Evolutionary conservation across 2,797 vertebrate species (phyloP).

Genomic region (Enteromius afrohamiltoni): DNA sequence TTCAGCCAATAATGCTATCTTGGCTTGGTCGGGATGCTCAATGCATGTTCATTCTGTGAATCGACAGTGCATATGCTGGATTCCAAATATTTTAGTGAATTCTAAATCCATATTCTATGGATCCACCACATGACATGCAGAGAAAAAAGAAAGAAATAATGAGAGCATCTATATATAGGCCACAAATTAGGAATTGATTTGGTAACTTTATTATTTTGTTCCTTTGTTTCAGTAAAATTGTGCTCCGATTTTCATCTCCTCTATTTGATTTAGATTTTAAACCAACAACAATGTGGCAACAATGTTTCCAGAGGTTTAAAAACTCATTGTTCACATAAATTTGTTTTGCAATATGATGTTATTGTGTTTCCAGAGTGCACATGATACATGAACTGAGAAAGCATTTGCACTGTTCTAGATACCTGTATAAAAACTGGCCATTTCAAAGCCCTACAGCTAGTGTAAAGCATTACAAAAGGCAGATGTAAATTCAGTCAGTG

Average conservation of each 20-base stretch:
- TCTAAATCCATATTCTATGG: not conserved
- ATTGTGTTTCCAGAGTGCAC: no score
- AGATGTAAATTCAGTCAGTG: not conserved
- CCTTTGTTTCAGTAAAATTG: not conserved
- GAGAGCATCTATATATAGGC: no score
- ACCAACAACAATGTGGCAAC: not conserved
- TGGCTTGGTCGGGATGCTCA: not conserved
- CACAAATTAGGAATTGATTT: not conserved
- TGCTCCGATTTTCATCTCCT: not conserved
- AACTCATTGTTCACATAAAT: no score
- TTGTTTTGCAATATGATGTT: no score
- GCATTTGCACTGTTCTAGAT: not conserved
- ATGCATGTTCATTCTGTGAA: not conserved
- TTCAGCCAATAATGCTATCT: not conserved
- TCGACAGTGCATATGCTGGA: not conserved
- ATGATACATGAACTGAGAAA: not conserved
- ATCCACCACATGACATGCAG: not conserved
- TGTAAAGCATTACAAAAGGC: not conserved
- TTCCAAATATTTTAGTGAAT: not conserved
- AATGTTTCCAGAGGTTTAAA: not conserved
- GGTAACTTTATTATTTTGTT: not conserved
- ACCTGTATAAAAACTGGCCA: not conserved
- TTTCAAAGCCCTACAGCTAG: not conserved
- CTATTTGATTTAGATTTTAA: not conserved
- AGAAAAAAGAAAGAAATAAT: no score